Conservation (phyloP, 1,140 invertebrate genomes). For the Diabrotica undecimpunctata region DNA sequence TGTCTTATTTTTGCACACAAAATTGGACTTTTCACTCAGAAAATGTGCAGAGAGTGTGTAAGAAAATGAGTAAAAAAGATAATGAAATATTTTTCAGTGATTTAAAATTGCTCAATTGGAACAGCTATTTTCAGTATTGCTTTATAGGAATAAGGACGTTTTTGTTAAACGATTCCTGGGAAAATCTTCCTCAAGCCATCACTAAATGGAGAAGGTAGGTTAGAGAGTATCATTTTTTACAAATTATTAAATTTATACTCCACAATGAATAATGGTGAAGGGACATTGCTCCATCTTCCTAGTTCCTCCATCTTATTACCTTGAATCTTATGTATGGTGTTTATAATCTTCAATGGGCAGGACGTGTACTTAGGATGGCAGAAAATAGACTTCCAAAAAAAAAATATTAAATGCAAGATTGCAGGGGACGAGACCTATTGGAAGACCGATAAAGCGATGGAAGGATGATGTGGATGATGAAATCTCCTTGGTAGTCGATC, state of each 20-base stretch:
- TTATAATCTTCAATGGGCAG: no score
- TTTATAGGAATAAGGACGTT: slow-evolving; percentile 63
- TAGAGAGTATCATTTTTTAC: not conserved
- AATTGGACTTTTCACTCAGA: slow-evolving; percentile 69
- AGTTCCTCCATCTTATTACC: no score
- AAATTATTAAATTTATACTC: slow-evolving; percentile 24
- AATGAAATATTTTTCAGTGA: slow-evolving; percentile 64
- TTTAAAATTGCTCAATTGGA: slow-evolving; percentile 65
- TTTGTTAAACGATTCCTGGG: slow-evolving; percentile 67
- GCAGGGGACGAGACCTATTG: no score
- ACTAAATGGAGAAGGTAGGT: slow-evolving; percentile 57
- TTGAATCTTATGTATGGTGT: no score
- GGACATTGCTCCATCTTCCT: no score
- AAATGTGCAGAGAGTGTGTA: slow-evolving; percentile 58
- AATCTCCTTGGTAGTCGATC: no score
- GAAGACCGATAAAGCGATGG: no score
- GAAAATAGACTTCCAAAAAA: no score
- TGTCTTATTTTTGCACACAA: slow-evolving; percentile 70
- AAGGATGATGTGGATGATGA: no score
- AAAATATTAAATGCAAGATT: no score
- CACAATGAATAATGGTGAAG: no score
- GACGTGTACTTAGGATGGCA: no score
- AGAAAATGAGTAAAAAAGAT: slow-evolving; percentile 56
- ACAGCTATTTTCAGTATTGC: slow-evolving; percentile 62
- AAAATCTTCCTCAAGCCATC: slow-evolving; percentile 58